Percentiles rank a stretch among this genome's conserved stretches.
Conservation (phyloP, 2,797 vertebrate genomes). For the Lagorchestes hirsutus region DNA sequence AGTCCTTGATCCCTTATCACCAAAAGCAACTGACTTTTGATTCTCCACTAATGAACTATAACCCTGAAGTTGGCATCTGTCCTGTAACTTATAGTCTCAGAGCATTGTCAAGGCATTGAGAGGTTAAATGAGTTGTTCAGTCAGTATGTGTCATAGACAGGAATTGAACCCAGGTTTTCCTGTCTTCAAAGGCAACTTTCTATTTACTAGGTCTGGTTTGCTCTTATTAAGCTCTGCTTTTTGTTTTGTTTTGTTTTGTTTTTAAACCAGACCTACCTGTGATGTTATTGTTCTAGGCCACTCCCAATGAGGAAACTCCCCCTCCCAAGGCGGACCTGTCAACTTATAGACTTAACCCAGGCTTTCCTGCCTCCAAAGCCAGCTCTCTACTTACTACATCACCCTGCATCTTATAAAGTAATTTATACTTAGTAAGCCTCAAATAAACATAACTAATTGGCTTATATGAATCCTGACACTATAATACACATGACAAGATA, state of each 20-base stretch:
- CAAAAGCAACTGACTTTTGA: neutral
- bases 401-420: neutral
- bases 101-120: neutral
- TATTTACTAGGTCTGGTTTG: neutral
- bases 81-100: neutral
- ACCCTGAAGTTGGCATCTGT: neutral
- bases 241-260: neutral
- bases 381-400: neutral
- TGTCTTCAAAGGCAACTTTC: neutral
- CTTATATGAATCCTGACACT: neutral
- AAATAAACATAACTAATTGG: neutral
- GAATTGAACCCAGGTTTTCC: neutral
- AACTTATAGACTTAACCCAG: neutral
- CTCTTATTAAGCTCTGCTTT: neutral
- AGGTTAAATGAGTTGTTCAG: neutral
- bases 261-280: neutral
- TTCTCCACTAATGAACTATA: no score
- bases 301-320: neutral
- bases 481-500: neutral
- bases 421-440: neutral
- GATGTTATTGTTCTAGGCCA: neutral
- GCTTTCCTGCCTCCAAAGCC: neutral
- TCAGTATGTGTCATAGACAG: neutral
- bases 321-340: neutral
- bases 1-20: neutral